Base-by-base conservation (phyloP, 2,888 invertebrate species). In the Plagiodera versicolora region DNA sequence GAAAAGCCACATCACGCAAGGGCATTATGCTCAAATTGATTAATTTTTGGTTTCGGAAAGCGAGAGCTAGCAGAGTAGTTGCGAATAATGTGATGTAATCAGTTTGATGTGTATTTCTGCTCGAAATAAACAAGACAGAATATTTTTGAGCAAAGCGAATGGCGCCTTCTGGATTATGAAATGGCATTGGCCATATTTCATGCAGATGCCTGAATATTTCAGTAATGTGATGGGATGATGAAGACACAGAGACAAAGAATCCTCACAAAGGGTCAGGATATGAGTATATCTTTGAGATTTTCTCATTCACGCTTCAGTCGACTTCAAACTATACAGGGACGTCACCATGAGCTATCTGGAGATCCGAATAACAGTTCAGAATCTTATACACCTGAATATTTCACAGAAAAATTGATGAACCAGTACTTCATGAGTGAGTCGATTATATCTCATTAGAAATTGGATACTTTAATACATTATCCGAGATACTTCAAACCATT, bases 181-280 rank as follows among this genome's bases (percentile, higher is more conserved):
- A 70, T 70, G 68, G 67, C 66, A 65, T 68, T 64, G 56, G 64
- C 64, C 67, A 70, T 70, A 67, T 68, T 65, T 70, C 68, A 70
- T 64, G 64, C 56, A 61, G 64, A 63, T 68, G 68, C 65, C 68
- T 65, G 66, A 62, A 63, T 68, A 67, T 70, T 70, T 70, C 67
- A 61, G 67, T 68, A 67, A 67, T 68, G 63, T 56, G 65, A 68
- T 70, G 67, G 67, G 65, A 70, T 70, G 69, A 65, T 68, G 11
- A 32, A 39, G 39, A 39, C 39, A 14, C 6, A 39, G 39, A 9
- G 39, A 14, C 39, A 39, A 11, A 39, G 14, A 39, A 14, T 39
- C 39, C 11, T 14, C 39, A 11, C 39, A 39, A 39, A 39, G 39
- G 11, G 39, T 14, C 2, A 10, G 32, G 2, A 39, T 39, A 39